Evolutionary conservation across 2,888 invertebrate genomes (phyloP).

Genomic region (Eilema griseolum): DNA sequence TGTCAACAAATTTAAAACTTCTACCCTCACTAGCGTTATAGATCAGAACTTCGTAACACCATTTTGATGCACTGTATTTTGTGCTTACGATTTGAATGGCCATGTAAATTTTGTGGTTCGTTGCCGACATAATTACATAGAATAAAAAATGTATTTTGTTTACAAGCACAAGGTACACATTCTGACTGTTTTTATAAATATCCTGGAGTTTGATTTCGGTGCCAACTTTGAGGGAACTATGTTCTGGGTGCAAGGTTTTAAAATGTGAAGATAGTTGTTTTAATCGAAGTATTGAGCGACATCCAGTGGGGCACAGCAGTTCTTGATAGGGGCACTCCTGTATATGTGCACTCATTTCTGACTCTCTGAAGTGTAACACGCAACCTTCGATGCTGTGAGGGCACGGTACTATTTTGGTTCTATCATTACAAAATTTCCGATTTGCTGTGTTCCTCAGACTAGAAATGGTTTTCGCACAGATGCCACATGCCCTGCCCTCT

Average conservation of each 20-base stretch:
- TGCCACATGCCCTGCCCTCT: constrained; percentile 48
- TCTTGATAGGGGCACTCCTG: constrained; percentile 69
- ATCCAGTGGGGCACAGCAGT: constrained; percentile 64
- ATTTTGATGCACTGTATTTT: constrained; percentile 65
- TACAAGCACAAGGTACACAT: constrained; percentile 58
- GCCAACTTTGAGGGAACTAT: constrained; percentile 58
- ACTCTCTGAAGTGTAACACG: constrained; percentile 53
- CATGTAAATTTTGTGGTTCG: constrained; percentile 59
- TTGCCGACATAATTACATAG: constrained; percentile 58
- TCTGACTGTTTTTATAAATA: constrained; percentile 47
- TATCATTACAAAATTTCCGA: constrained; percentile 28
- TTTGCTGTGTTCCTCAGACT: constrained; percentile 58
- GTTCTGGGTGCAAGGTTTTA: constrained; percentile 54
- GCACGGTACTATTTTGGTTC: constrained; percentile 53
- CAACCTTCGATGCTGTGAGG: constrained; percentile 65
- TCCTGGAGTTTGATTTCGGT: constrained; percentile 63
- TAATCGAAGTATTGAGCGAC: constrained; percentile 68
- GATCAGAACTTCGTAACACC: constrained; percentile 73
- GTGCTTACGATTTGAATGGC: constrained; percentile 68
- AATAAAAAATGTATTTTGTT: constrained; percentile 67
- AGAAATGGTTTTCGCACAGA: constrained; percentile 65
- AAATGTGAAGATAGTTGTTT: constrained; percentile 67
- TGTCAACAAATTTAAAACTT: constrained; percentile 61
- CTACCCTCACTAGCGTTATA: constrained; percentile 70
- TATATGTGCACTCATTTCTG: constrained; percentile 62